Evolutionary conservation across 30 jellyfish, hydroid and myxozoan species (phyloP).

Genomic region (Turritopsis dohrnii): DNA sequence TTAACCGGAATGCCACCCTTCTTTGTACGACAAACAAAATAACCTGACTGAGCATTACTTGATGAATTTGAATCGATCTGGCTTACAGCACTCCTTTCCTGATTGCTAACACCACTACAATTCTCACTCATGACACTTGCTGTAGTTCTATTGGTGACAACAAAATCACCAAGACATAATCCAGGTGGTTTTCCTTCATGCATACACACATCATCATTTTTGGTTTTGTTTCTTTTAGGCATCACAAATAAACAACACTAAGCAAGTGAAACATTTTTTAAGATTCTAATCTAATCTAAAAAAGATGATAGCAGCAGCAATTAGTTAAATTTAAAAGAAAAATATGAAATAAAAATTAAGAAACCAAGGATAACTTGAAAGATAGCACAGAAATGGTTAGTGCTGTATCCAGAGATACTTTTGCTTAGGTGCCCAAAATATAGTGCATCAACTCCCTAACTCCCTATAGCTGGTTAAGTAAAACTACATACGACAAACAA

Average conservation of each 20-base stretch:
- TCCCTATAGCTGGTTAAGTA: too few relatives aligned
- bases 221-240: slow-evolving; percentile 9
- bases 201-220: slow-evolving; percentile 8
- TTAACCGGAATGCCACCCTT: slow-evolving; percentile 78
- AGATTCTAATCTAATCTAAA: neutral
- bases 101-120: neutral
- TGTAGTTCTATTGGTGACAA: slow-evolving; percentile 35
- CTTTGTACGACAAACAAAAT: slow-evolving; percentile 51
- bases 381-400: too few relatives aligned
- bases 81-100: neutral
- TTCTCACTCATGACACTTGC: neutral
- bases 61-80: neutral
- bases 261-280: neutral
- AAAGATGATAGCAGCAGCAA: too few relatives aligned
- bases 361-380: too few relatives aligned
- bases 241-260: neutral
- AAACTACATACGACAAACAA: too few relatives aligned
- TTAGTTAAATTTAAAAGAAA: too few relatives aligned
- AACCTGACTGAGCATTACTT: neutral
- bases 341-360: too few relatives aligned
- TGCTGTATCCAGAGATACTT: too few relatives aligned
- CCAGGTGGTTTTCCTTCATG: slow-evolving; percentile 62
- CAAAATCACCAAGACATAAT: slow-evolving; percentile 55
- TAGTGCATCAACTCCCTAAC: too few relatives aligned
- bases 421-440: too few relatives aligned